Evolutionary conservation across 2,888 invertebrate species (phyloP).

Genomic region (Cerceris ruficornis): DNA sequence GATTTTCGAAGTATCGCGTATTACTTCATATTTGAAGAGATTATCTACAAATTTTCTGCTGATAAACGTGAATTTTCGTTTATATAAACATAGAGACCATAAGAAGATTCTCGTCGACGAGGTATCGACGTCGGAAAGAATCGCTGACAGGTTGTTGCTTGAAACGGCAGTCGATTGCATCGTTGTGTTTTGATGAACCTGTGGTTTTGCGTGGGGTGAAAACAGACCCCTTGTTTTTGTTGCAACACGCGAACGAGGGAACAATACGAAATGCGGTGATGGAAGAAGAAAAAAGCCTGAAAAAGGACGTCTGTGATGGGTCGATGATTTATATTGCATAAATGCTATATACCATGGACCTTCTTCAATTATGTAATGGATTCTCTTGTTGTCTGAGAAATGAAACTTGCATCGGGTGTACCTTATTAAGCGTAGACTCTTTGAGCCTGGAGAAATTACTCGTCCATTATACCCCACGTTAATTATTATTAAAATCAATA

Average conservation of each 20-base stretch:
- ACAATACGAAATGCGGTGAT: constrained; percentile 3
- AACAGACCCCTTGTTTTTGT: not conserved
- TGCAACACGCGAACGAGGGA: not conserved
- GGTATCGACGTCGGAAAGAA: constrained; percentile 8
- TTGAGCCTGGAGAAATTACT: not conserved
- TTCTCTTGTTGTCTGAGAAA: constrained; percentile 39
- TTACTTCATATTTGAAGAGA: constrained; percentile 1
- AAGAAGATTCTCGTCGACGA: not conserved
- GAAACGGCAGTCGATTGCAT: constrained; percentile 16
- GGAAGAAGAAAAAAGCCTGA: constrained; percentile 21
- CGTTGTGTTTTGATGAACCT: constrained; percentile 33
- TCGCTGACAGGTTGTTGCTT: constrained; percentile 30
- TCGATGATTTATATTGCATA: constrained; percentile 55
- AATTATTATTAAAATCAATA: constrained; percentile 32
- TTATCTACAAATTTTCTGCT: too few relatives aligned
- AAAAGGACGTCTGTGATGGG: constrained; percentile 25
- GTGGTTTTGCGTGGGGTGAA: constrained; percentile 24
- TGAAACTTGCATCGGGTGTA: constrained; percentile 36
- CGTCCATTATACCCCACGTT: constrained; percentile 14
- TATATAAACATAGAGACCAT: too few relatives aligned
- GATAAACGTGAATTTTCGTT: too few relatives aligned
- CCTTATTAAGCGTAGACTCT: not conserved
- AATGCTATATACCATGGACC: constrained; percentile 47
- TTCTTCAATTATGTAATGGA: constrained; percentile 53
- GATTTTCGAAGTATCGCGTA: not conserved